A percentile compares a stretch with the other conserved stretches of the same genome.
phyloP scores from a whole-genome alignment of 2,797 vertebrate species.

The Oreochromis grahami region DNA sequence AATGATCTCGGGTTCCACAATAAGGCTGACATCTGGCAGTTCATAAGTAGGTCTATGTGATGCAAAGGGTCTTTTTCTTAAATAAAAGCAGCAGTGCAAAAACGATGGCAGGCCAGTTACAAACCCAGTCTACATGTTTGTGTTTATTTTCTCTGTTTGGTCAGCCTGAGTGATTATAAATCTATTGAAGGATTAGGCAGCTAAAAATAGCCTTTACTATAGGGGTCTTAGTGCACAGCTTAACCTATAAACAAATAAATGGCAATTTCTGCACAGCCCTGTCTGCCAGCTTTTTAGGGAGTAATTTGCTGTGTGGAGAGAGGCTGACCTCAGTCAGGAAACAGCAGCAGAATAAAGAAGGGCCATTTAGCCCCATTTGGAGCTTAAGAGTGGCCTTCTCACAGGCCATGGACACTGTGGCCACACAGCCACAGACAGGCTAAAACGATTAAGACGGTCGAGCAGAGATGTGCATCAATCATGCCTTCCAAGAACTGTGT shows the following conservation, averaged over 20 bases:
- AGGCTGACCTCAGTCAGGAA: constrained; percentile 64
- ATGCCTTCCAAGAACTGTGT: constrained; percentile 75
- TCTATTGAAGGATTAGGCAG: constrained; percentile 71
- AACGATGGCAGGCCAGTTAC: constrained; percentile 65
- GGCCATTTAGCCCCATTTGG: constrained; percentile 28
- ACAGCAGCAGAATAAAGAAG: constrained; percentile 44
- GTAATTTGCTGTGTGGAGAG: constrained; percentile 62
- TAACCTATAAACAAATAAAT: constrained; percentile 71
- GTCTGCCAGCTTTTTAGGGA: constrained; percentile 58
- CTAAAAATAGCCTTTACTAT: constrained; percentile 69
- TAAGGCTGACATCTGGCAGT: not conserved
- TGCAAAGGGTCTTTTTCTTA: not conserved
- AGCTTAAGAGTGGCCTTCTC: constrained; percentile 17
- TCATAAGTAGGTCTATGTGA: constrained; percentile 21
- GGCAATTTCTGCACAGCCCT: constrained; percentile 31
- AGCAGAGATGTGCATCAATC: constrained; percentile 73
- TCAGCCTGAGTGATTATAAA: constrained; percentile 67
- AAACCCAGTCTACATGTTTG: constrained; percentile 51
- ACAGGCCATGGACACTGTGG: constrained; percentile 57
- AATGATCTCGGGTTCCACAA: constrained; percentile 21
- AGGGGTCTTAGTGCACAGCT: constrained; percentile 46
- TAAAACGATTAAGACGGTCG: constrained; percentile 67
- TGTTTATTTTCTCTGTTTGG: constrained; percentile 59
- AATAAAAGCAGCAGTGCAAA: constrained; percentile 14
- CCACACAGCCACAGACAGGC: constrained; percentile 62